These are phyloP conservation scores for Tympanoctomys barrerae DNA, from an alignment of 2,797 vertebrate genomes.

Conservation along the genomic window DNA sequence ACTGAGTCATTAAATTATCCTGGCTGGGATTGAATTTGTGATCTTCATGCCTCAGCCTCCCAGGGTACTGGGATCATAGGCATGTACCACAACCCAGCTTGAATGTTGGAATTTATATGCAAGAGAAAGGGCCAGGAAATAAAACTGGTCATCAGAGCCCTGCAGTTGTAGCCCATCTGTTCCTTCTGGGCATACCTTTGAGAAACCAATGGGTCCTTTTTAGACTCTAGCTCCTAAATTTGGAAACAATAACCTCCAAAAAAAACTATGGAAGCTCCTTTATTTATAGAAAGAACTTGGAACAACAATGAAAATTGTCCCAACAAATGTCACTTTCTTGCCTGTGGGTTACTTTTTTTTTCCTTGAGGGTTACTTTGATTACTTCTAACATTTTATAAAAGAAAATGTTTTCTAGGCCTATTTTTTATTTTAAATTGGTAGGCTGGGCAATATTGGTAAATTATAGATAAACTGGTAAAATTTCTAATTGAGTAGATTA, in stretches of 20 bases:
- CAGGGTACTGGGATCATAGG: background rate
- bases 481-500: constrained; percentile 43
- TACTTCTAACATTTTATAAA: constrained; percentile 16
- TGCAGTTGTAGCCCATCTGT: background rate
- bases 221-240: background rate
- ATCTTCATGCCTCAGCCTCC: background rate
- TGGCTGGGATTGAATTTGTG: background rate
- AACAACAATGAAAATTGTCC: constrained; percentile 26
- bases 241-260: constrained; percentile 47
- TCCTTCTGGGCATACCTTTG: constrained; percentile 18
- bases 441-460: constrained; percentile 37
- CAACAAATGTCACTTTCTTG: constrained; percentile 52
- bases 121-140: background rate
- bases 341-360: background rate
- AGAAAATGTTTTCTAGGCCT: constrained; percentile 41
- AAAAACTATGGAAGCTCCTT: constrained; percentile 23
- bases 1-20: background rate
- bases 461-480: constrained; percentile 25
- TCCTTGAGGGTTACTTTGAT: background rate
- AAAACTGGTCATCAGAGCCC: constrained; percentile 48
- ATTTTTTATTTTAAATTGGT: constrained; percentile 3
- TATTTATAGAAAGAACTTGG: constrained; percentile 35
- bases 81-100: background rate
- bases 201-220: background rate
- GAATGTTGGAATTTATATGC: constrained; percentile 32